Evolutionary conservation across 2,797 vertebrate species (phyloP), one percentile per base, ranked within the genome.

Genomic region (Antennarius maculatus): DNA sequence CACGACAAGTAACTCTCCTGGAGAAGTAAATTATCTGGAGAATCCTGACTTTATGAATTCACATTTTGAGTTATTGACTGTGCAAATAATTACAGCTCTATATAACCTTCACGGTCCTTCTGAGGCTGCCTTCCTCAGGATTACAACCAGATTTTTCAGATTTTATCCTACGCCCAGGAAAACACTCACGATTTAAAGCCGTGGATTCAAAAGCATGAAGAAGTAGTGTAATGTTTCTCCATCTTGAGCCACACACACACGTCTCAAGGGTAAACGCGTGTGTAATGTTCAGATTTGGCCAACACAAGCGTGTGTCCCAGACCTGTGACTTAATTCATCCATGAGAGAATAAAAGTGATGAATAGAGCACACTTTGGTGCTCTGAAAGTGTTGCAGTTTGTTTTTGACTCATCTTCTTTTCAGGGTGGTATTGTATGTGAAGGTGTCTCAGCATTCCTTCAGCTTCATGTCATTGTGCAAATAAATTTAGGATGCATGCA

Each of bases 21-120:
- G 76, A 71, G 78, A 87, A 43, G 89, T 86, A 81, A 88, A 89
- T 66, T 53, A 82, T 90, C 80, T 58, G 59, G 75, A 83, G 68
- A 47, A 74, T 69, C 71, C 68, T 48, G 23, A 62, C 42, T 78
- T 68, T n/a, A 57, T 80, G 74, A 58, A 80, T 76, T 76, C 59
- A 18, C 58, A 34, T 72, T 61, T 60, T 27, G 61, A 82, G 80
- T 75, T 75, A 76, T 65, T 75, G 76, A 12, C 58, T 78, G 46
- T 56, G 67, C 80, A 82, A 89, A 86, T 76, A 86, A 63, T 69
- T 52, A 11, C 2, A 1, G 16, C 29, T 54, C 60, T 73, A 65
- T 62, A 42, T 64, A 47, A 56, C 60, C 59, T 75, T 66, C 76
- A 59, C 6, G 27, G 76, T 54, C 75, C 80, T 69, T 66, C 3